Base-by-base conservation (phyloP, 2,113 vertebrate species). In the Tupaia tana region DNA sequence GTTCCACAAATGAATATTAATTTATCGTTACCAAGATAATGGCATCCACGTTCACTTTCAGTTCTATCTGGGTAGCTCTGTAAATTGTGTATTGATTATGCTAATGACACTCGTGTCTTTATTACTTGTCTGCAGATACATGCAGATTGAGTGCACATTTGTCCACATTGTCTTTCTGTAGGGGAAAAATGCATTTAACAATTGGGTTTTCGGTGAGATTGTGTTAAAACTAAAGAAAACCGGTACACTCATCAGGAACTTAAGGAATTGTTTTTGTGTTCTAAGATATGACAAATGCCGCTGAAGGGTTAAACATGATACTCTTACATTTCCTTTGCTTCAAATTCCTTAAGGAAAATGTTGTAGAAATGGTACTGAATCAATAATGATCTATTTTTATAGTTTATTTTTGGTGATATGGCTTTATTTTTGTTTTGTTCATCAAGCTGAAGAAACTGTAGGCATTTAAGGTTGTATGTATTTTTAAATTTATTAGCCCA, bases 41-140 rank as follows among this genome's bases (percentile, higher is more conserved):
- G 97, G 97, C 82, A 19, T 79, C 80, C 96, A 93, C 22, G 0
- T 96, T 98, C 96, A 86, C 97, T 97, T 88, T 98, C 98, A 96
- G 97, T 98, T 98, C 98, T 98, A 93, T 98, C 97, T 98, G 97
- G 97, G 94, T 98, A 97, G 98, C 97, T 98, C 96, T 59, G 98
- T 98, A 98, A 98, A 99, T 98, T 98, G 98, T 96, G 69, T 98
- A 99, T 99, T 98, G 98, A 99, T 98, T 99, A 98, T 98, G 98
- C 96, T 98, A 98, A 98, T 98, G 81, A 74, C 75, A n/a, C 88
- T 92, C 83, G 97, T 97, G 95, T 98, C 98, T 98, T 98, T 98
- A 98, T 98, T 98, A 98, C 97, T 98, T 97, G 97, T 98, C 98
- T 98, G 98, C 95, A 97, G 98, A 98, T 97, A 97, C 97, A 98